Percentiles rank a stretch among this genome's conserved stretches.
These are phyloP conservation scores for Drosophila merina DNA, from an alignment of 2,888 invertebrate species.

Conservation along the genomic window DNA sequence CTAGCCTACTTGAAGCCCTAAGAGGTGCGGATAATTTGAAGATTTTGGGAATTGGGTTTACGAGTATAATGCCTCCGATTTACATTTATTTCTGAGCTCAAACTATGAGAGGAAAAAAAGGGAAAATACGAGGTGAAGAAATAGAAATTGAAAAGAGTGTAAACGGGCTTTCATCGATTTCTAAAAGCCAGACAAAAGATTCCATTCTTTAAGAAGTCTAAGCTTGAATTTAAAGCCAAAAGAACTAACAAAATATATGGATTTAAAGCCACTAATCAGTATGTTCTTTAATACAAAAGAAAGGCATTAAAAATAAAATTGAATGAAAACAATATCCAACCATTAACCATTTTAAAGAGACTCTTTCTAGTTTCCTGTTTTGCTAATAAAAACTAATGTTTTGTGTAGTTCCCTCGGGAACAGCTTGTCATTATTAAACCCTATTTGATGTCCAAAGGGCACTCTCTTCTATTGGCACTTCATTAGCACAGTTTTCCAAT, in stretches of 20 bases:
- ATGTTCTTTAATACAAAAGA: too few relatives aligned
- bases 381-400: not conserved
- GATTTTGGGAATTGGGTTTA: conserved; percentile 15
- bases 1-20: conserved; percentile 12
- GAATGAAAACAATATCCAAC: not conserved
- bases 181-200: too few relatives aligned
- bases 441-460: conserved; percentile 14
- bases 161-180: too few relatives aligned
- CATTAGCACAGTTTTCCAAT: conserved; percentile 38
- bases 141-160: not conserved
- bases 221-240: too few relatives aligned
- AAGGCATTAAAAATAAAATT: too few relatives aligned
- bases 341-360: not conserved
- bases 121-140: not conserved
- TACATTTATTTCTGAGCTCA: not conserved
- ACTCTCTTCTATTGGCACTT: conserved; percentile 34
- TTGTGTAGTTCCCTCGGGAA: not conserved
- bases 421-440: conserved; percentile 12
- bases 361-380: not conserved
- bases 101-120: not conserved
- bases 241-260: too few relatives aligned
- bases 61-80: conserved; percentile 1
- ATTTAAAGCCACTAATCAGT: too few relatives aligned
- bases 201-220: not conserved
- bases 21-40: conserved; percentile 21